phyloP scores from a whole-genome alignment of 2,888 invertebrate species.

The Clunio marinus region DNA sequence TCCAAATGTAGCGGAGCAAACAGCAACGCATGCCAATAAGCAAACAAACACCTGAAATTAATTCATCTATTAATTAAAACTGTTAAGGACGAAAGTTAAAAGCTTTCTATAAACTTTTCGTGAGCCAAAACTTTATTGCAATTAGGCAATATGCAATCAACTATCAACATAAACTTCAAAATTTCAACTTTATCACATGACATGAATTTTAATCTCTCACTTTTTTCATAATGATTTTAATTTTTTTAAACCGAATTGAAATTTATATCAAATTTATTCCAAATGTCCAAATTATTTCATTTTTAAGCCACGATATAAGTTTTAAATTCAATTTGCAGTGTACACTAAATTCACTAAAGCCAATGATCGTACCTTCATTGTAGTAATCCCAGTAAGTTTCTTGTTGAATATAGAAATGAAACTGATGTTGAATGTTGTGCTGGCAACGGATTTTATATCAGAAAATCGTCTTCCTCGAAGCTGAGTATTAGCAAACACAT shows the following conservation, averaged over 20 bases:
- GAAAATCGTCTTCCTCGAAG: constrained; percentile 18
- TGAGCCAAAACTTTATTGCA: too few relatives aligned
- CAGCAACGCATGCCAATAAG: constrained; percentile 38
- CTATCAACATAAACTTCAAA: too few relatives aligned
- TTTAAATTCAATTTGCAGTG: too few relatives aligned
- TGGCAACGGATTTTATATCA: constrained; percentile 27
- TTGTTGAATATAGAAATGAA: constrained; percentile 28
- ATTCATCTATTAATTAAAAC: neutral
- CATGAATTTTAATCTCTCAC: too few relatives aligned
- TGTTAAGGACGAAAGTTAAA: too few relatives aligned
- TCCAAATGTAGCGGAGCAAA: constrained; percentile 39
- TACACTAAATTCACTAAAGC: too few relatives aligned
- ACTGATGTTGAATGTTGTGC: constrained; percentile 28
- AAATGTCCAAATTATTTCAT: neutral
- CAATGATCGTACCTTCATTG: constrained; percentile 26
- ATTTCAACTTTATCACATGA: too few relatives aligned
- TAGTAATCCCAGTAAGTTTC: constrained; percentile 12
- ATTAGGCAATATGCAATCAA: too few relatives aligned
- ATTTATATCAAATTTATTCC: neutral
- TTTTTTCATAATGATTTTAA: neutral
- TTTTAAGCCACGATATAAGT: neutral
- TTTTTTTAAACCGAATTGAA: neutral
- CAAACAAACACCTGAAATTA: constrained; percentile 38
- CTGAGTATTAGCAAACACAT: constrained; percentile 8
- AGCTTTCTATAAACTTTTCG: neutral